Base-by-base conservation (phyloP, 2,888 invertebrate species). In the Xanthorhoe spadicearia region DNA sequence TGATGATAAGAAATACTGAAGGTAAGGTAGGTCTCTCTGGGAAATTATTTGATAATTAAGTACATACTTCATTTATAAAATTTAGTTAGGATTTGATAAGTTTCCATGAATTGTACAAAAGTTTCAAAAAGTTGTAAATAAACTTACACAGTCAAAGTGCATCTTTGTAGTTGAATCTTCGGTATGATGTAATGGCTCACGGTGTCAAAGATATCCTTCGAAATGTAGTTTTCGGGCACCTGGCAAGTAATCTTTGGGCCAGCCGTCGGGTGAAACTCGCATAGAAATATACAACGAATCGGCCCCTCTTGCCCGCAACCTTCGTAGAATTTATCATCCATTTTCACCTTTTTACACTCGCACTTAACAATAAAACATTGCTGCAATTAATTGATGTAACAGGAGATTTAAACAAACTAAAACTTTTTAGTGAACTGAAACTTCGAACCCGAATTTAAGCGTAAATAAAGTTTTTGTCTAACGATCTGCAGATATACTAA, bases 111-210 rank as follows among this genome's bases (percentile, higher is more conserved):
- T n/a, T n/a, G n/a, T 38, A 38, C 7, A 10, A 38, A 38, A 38
- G 2, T 10, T 35, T 10, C 13, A 7, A 38, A 10, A 38, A 13
- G 10, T 38, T 10, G 13, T 38, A 13, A 0, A 0, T 43, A 43
- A 13, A 94, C 96, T 94, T 94, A 97, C 95, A 97, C 95, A 67
- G 97, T 97, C 77, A 97, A 94, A 32, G 96, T 95, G 82, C 96
- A 95, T 76, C 96, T 93, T 80, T 97, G 96, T 3, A 97, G 91
- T 81, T 97, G 96, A 60, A 95, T 95, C 89, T 97, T 97, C 6
- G 97, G 97, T 83, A 97, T 97, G 66, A 97, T 96, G 83, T 97
- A 97, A 75, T 96, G 96, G 84, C 96, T 96, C 65, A 97, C 95
- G 57, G 96, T 95, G 86, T 97, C 97, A 88, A 97, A 97, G 66